Evolutionary conservation across 2,113 vertebrate species (phyloP), one percentile per base, ranked within the genome.

Genomic region (Willisornis vidua): DNA sequence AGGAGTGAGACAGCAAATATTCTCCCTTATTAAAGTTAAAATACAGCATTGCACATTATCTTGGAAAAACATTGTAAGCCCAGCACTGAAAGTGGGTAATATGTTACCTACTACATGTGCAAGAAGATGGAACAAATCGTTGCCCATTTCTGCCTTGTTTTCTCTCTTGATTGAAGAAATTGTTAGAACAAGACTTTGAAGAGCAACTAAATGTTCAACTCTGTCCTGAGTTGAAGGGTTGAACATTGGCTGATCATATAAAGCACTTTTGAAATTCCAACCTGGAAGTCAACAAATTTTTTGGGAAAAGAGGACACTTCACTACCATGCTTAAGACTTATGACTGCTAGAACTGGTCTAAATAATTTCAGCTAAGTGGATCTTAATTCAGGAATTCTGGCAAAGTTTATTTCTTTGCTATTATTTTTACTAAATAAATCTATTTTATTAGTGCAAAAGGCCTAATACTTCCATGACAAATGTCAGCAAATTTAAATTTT

Each of bases 1-100:
- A 81, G 72, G 63, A 86, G 75, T 89, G 72, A 96, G 52, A 68
- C 52, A 80, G 78, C 75, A 94, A 93, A 89, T 87, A 90, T 26
- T 81, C 65, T 81, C 26, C 39, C 35, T 78, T 57, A 31, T 81
- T 75, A 86, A 65, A 25, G 35, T 75, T 33, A 81, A 92, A 92
- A 93, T 39, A 81, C 1, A 92, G 29, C 48, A 67, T 19, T 61
- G 28, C 12, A 52, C 1, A 20, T 77, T 73, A 57, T 37, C 61
- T 41, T 46, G 41, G 39, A 77, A 88, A 95, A 93, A 37, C 19
- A 48, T 19, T 16, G 5, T 31, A 83, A 83, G 6, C 2, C 10
- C 73, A 65, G 26, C 20, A 57, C 31, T 18, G 24, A 78, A 80
- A 82, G 65, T 13, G 8, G 28, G 14, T 24, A 68, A 43, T 48